Percentiles rank a stretch among this genome's conserved stretches.
phyloP scores from a whole-genome alignment of 2,113 vertebrate genomes.

The Elanus axillaris region DNA sequence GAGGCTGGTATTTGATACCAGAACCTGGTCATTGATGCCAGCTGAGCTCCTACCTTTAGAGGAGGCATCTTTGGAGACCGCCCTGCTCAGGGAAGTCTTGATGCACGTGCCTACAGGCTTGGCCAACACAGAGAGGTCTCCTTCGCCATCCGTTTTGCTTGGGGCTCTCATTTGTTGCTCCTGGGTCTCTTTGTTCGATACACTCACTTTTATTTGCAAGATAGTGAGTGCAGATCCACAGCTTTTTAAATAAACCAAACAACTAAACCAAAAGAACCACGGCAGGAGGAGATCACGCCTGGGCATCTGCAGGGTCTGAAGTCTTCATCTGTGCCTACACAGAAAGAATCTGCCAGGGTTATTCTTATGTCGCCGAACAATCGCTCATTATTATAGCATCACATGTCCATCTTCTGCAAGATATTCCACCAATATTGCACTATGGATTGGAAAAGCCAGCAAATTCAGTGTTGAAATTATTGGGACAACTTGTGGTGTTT shows the following conservation, averaged over 20 bases:
- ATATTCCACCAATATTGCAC: neutral
- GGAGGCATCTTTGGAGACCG: neutral
- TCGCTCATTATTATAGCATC: neutral
- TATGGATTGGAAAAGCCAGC: neutral
- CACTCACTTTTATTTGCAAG: neutral
- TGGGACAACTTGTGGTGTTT: neutral
- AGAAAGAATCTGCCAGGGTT: neutral
- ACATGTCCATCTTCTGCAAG: neutral
- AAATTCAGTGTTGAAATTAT: neutral
- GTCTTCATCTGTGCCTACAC: neutral
- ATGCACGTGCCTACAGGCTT: fast-evolving
- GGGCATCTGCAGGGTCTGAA: neutral
- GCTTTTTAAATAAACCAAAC: neutral
- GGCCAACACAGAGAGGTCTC: neutral
- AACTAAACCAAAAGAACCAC: neutral
- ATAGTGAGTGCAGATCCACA: neutral
- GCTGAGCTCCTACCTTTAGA: neutral
- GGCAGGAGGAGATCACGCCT: neutral
- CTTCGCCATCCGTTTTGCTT: neutral
- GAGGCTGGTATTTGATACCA: neutral
- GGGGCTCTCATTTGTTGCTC: neutral
- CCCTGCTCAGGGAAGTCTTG: neutral
- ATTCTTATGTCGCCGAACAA: neutral
- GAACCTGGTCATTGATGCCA: neutral
- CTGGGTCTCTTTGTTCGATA: neutral